Conservation (phyloP, 2,113 vertebrate species). For the Caranx melampygus region DNA sequence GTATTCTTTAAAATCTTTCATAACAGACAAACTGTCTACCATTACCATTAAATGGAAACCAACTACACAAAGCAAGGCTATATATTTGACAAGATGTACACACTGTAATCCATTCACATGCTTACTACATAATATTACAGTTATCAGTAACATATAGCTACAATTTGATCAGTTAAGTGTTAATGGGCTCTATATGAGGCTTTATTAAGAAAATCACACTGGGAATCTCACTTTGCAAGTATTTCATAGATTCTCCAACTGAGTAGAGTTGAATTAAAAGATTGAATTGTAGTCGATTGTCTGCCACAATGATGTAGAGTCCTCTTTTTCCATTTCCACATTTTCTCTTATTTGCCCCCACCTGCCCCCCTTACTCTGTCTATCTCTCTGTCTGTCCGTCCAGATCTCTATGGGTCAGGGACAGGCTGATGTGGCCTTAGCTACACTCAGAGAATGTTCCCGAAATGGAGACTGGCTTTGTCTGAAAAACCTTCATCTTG, state of each 20-base stretch:
- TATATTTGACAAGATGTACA: no score
- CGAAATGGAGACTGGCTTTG: slow-evolving; percentile 94
- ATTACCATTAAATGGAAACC: no score
- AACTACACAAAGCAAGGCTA: no score
- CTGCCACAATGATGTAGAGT: slow-evolving; percentile 29
- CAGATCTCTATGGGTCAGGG: slow-evolving; percentile 99
- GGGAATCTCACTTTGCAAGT: slow-evolving; percentile 14
- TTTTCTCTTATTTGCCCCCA: slow-evolving; percentile 39
- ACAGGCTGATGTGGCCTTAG: slow-evolving; percentile 95
- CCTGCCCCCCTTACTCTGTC: not conserved
- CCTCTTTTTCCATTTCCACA: slow-evolving; percentile 39
- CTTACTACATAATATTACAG: not conserved
- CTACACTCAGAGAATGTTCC: slow-evolving; percentile 91
- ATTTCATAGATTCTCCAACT: slow-evolving; percentile 1
- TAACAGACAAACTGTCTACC: no score
- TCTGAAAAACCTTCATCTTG: slow-evolving; percentile 97
- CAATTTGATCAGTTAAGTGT: slow-evolving; percentile 9
- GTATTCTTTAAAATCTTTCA: not conserved
- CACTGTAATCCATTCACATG: no score
- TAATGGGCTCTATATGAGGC: slow-evolving; percentile 6
- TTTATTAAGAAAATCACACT: slow-evolving; percentile 18
- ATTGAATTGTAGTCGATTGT: slow-evolving; percentile 16
- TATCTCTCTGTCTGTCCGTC: slow-evolving; percentile 66
- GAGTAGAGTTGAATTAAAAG: slow-evolving; percentile 29
- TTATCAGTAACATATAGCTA: slow-evolving; percentile 1